Base-by-base conservation (phyloP, 2,113 vertebrate genomes). In the Stigmatopora nigra region DNA sequence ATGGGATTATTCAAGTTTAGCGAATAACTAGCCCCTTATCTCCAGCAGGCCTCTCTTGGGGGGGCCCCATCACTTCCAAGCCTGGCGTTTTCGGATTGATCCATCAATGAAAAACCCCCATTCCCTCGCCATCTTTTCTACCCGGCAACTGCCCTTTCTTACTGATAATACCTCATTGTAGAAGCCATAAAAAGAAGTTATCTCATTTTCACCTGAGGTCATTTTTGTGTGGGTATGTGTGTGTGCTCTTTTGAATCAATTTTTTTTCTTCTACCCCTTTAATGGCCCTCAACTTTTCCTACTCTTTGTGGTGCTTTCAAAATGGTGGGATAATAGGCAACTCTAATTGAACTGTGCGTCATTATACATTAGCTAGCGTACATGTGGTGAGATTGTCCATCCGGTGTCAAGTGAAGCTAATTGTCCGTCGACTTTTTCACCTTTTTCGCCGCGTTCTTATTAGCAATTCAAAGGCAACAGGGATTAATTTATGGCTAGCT, bases 11-110 rank as follows among this genome's bases (percentile, higher is more conserved):
- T 82, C 71, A 82, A 77, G 77, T 86, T 87, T 78, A 65, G 71
- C 74, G 67, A 82, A 87, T 86, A 84, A 84, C 86, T 81, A 85
- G 79, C 36, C 19, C n/a, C 78, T 87, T 86, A 88, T 88, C 86
- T 73, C 56, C 49, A 67, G 76, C 77, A 16, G 61, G 17, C 46
- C 61, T 75, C 61, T 75, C 82, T 80, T 68, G 79, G 75, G 74
- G 22, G 25, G 82, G 80, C 62, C 69, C 75, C 68, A 82, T 78
- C 82, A 82, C 70, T 78, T 86, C 68, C 53, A 60, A 80, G 57
- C 76, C 59, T 55, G 76, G 60, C 70, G 76, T 45, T 88, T 31
- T 85, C 76, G 70, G 79, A 86, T 79, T 81, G 77, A 81, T 88
- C 78, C 82, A 84, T 88, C 76, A 79, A 72, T 56, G 66, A 69